Percentiles rank a stretch among this genome's conserved stretches.
Conservation (phyloP, 2,888 invertebrate species). For the Pimpla rufipes region DNA sequence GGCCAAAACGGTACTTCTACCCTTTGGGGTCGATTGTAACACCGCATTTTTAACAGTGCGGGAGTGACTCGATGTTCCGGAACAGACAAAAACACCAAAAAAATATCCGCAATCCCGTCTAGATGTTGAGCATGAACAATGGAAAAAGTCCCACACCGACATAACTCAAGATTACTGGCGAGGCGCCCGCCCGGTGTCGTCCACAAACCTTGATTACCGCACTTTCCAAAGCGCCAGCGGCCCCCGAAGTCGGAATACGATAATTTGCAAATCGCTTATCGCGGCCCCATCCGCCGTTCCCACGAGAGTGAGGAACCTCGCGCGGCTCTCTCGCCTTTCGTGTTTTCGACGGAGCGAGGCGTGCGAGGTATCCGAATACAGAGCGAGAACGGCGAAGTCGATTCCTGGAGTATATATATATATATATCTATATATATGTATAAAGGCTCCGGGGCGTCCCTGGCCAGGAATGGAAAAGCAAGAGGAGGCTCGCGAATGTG, state of each 20-base stretch:
- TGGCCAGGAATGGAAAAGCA: conserved; percentile 30
- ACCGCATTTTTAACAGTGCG: no score
- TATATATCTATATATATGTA: not conserved
- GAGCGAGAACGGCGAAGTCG: conserved; percentile 19
- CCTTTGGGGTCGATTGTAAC: no score
- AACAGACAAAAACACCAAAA: not conserved
- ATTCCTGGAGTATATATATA: conserved; percentile 5
- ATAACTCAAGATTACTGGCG: not conserved
- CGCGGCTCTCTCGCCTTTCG: not conserved
- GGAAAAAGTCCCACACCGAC: not conserved
- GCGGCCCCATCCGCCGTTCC: conserved; percentile 18
- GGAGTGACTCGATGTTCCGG: not conserved
- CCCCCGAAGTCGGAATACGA: conserved; percentile 5
- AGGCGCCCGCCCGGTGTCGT: not conserved
- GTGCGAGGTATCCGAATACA: conserved; percentile 6
- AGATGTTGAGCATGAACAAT: not conserved
- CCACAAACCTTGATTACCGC: not conserved
- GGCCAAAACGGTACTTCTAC: no score
- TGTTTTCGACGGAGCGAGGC: conserved; percentile 21
- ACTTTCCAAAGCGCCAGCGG: not conserved
- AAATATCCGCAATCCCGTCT: not conserved
- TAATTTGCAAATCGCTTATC: conserved; percentile 42
- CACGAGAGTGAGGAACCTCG: not conserved
- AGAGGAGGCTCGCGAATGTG: conserved; percentile 25
- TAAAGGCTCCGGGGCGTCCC: conserved; percentile 17